phyloP scores from a whole-genome alignment of 2,888 invertebrate species.

The Ophonus ardosiacus region DNA sequence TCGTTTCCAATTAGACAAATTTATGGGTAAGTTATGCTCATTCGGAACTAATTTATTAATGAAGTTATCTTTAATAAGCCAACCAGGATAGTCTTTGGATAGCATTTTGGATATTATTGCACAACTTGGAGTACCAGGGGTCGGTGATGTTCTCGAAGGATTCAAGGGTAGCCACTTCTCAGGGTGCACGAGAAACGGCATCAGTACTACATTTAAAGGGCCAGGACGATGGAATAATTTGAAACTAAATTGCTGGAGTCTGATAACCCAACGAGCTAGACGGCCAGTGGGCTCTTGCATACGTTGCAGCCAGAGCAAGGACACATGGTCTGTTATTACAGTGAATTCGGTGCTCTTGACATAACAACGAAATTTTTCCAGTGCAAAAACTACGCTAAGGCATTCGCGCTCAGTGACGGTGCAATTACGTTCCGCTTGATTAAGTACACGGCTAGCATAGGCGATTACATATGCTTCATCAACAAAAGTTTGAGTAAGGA shows the following conservation, averaged over 20 bases:
- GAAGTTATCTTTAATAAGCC: neutral
- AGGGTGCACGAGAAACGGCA: neutral
- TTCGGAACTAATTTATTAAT: neutral
- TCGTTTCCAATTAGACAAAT: neutral
- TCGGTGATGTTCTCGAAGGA: neutral
- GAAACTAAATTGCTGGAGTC: neutral
- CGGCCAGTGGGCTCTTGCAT: neutral
- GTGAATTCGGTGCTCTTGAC: too few species aligned
- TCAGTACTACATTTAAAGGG: neutral
- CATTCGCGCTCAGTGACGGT: constrained; percentile 68
- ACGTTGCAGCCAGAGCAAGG: constrained; percentile 10
- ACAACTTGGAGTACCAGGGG: too few species aligned
- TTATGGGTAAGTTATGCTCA: neutral
- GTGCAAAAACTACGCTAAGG: constrained; percentile 67
- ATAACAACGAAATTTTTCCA: constrained; percentile 69
- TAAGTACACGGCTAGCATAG: constrained; percentile 68
- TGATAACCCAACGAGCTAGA: neutral
- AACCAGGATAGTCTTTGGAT: neutral
- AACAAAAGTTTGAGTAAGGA: constrained; percentile 39
- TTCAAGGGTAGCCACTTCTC: too few species aligned
- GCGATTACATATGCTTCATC: constrained; percentile 67
- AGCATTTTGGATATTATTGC: too few species aligned
- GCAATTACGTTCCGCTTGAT: constrained; percentile 67
- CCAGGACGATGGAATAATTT: too few species aligned
- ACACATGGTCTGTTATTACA: neutral